A percentile compares a stretch with the other conserved stretches of the same genome.
Evolutionary conservation across 1,140 invertebrate species (phyloP).

Genomic region (Bombus haemorrhoidalis): DNA sequence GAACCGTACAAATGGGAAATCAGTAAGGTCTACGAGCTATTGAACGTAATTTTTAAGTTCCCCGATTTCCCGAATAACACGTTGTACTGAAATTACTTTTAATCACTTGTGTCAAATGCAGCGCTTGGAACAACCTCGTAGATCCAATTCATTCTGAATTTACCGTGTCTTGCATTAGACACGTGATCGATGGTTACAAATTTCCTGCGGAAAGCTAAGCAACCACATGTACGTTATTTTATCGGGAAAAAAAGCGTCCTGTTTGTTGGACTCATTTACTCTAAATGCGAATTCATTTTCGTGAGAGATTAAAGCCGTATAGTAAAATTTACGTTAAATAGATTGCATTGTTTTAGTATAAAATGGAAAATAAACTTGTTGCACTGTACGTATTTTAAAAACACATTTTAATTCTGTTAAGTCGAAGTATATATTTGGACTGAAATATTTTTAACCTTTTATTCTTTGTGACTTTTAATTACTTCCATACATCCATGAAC

Average conservation of each 20-base stretch:
- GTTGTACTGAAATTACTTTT: slow-evolving; percentile 55
- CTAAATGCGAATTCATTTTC: neutral
- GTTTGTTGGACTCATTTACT: neutral
- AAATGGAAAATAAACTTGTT: neutral
- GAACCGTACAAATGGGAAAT: neutral
- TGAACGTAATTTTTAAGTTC: slow-evolving; percentile 17
- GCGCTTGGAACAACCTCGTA: slow-evolving; percentile 11
- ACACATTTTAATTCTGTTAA: neutral
- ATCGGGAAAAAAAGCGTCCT: neutral
- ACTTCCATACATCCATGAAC: neutral
- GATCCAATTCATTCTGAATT: slow-evolving; percentile 58
- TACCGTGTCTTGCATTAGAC: slow-evolving; percentile 54
- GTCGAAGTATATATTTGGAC: neutral
- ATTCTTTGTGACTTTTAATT: neutral
- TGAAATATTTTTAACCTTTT: neutral
- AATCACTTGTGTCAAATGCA: slow-evolving; percentile 56
- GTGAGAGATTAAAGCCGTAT: neutral
- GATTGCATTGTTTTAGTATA: neutral
- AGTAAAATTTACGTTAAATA: neutral
- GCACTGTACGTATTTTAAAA: neutral
- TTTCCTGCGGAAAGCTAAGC: slow-evolving; percentile 31
- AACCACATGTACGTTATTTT: slow-evolving; percentile 41
- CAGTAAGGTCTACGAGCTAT: neutral
- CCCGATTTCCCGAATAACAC: slow-evolving; percentile 19
- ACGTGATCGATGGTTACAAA: slow-evolving; percentile 60